Conservation (phyloP, 1,140 invertebrate species). For the Drosophila sulfurigaster region DNA sequence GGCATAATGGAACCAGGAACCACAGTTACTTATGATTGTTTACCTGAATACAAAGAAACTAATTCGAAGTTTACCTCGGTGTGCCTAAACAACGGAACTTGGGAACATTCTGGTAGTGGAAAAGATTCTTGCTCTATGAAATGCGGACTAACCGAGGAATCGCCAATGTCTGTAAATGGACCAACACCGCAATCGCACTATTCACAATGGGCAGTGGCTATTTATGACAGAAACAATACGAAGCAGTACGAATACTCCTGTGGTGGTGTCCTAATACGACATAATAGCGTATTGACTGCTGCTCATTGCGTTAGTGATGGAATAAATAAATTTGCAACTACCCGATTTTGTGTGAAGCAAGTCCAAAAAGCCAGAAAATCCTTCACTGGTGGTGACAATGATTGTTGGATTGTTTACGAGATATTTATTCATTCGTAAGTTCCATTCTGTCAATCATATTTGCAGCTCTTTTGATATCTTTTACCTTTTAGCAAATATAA, state of each 20-base stretch:
- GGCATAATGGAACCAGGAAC: too few species aligned
- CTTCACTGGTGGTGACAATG: too few species aligned
- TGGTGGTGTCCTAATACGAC: slow-evolving; percentile 12
- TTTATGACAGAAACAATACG: background rate
- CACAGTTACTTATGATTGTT: too few species aligned
- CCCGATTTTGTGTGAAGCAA: too few species aligned
- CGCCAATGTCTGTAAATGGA: fast-evolving
- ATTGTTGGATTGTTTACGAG: background rate
- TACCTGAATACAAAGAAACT: too few species aligned
- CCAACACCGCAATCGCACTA: fast-evolving
- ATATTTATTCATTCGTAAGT: background rate
- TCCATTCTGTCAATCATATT: background rate
- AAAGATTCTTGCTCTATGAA: slow-evolving; percentile 1
- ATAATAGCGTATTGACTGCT: slow-evolving; percentile 27
- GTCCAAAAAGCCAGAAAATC: too few species aligned
- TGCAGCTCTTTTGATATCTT: too few species aligned
- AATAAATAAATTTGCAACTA: too few species aligned
- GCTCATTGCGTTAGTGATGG: slow-evolving; percentile 27
- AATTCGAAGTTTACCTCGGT: too few species aligned
- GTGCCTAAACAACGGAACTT: slow-evolving; percentile 23
- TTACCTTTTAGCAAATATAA: background rate
- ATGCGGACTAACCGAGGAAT: background rate
- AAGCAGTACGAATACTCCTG: background rate
- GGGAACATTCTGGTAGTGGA: background rate
- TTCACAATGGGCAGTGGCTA: slow-evolving; percentile 3